Conservation (phyloP, 2,797 vertebrate genomes). For the Sebastes jordani region DNA sequence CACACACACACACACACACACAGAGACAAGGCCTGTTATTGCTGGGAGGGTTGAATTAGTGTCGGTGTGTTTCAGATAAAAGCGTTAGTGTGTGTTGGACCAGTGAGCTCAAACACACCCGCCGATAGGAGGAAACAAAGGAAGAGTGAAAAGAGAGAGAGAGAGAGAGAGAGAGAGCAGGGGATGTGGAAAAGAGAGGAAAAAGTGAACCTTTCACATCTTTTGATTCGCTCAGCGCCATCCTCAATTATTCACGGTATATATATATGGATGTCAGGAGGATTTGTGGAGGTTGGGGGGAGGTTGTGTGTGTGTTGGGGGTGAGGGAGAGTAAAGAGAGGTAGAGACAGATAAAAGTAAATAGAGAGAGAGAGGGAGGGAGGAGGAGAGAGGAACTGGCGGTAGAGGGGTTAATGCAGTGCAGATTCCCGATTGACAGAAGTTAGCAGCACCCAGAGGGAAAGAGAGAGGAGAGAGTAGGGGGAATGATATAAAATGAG, state of each 20-base stretch:
- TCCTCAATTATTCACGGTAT: constrained; percentile 66
- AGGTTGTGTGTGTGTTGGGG: constrained; percentile 28
- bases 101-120: constrained; percentile 31
- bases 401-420: constrained; percentile 78
- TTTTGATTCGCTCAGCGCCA: constrained; percentile 70
- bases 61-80: constrained; percentile 72
- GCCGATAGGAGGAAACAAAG: constrained; percentile 46
- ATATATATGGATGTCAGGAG: constrained; percentile 56
- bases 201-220: constrained; percentile 67
- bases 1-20: constrained; percentile 25
- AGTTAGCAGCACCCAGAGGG: constrained; percentile 81
- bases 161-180: constrained; percentile 9
- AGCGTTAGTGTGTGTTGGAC: constrained; percentile 59
- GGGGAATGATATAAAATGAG: constrained; percentile 88
- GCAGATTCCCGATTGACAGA: constrained; percentile 80
- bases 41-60: constrained; percentile 66
- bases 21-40: constrained; percentile 46
- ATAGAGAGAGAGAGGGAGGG: constrained; percentile 32
- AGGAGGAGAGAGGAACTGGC: constrained; percentile 50
- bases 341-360: constrained; percentile 69
- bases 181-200: constrained; percentile 31
- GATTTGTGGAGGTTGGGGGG: constrained; percentile 31
- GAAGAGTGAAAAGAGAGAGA: constrained; percentile 29
- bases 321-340: constrained; percentile 22
- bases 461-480: constrained; percentile 66